Percentiles rank a stretch among this genome's conserved stretches.
Evolutionary conservation across 2,888 invertebrate species (phyloP).

Genomic region (Drosophila suboccidentalis): DNA sequence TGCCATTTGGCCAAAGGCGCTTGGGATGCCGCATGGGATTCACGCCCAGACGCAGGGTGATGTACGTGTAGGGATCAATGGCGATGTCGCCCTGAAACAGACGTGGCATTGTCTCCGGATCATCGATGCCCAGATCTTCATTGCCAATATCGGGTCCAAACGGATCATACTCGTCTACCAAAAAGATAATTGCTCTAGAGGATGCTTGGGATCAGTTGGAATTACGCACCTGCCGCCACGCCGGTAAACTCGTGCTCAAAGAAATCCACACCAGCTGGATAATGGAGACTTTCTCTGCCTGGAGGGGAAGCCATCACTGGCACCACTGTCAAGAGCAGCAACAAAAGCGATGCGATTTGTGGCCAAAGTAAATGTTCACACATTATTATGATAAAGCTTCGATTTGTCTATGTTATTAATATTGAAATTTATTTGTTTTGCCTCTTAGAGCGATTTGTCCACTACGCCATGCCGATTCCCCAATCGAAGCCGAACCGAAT

Average conservation of each 20-base stretch:
- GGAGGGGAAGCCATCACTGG: constrained; percentile 31
- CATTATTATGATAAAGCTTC: constrained; percentile 47
- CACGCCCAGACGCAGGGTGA: constrained; percentile 88
- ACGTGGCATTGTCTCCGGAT: constrained; percentile 89
- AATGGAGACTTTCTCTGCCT: constrained; percentile 64
- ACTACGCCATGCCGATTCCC: constrained; percentile 54
- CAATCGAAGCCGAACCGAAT: constrained; percentile 43
- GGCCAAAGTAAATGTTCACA: constrained; percentile 43
- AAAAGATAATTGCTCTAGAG: constrained; percentile 8
- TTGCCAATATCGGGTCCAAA: constrained; percentile 66
- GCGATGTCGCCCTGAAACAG: constrained; percentile 90
- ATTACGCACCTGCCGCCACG: constrained; percentile 57
- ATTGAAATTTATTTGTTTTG: constrained; percentile 47
- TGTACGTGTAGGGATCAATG: constrained; percentile 88
- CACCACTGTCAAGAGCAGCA: constrained; percentile 31
- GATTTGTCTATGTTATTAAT: constrained; percentile 40
- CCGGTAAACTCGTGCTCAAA: constrained; percentile 81
- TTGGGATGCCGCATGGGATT: constrained; percentile 89
- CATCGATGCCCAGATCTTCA: constrained; percentile 83
- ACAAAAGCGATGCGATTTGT: constrained; percentile 22
- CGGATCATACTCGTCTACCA: constrained; percentile 69
- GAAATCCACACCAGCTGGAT: constrained; percentile 77
- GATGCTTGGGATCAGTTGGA: neutral
- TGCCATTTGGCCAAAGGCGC: constrained; percentile 88
- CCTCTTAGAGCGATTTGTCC: constrained; percentile 23